Base-by-base conservation (phyloP, 1,140 invertebrate genomes). In the Danaus plexippus region DNA sequence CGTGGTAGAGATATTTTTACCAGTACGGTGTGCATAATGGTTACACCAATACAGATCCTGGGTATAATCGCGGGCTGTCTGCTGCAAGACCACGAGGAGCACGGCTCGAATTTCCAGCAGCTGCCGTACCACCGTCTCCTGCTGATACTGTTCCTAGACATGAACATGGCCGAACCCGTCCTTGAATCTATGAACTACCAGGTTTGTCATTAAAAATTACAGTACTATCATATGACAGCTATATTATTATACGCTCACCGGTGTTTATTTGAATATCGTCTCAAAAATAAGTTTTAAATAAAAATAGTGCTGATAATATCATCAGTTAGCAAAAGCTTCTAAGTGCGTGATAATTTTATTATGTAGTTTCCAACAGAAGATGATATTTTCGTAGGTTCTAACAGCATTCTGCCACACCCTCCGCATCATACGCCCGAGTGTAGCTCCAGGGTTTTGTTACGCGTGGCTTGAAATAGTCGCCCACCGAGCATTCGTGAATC, bases 381-480 rank as follows among this genome's bases (percentile, higher is more conserved):
- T 11, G 44, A 46, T 44, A 49, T 48, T 57, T 52, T 10, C 43
- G 61, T 71, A 92, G 90, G 91, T 97, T 59, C 88, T 97, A 15
- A 95, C 94, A 47, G 95, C 95, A 7, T 97, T 93, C 77, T 97
- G 95, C 77, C 97, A 98, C 85, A 97, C 95, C 0, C 88, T 97
- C 52, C 96, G 97, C 67, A 95, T 96, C 58, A 88, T 99, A 49
- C 89, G 94, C 57, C 98, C 98, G n/a, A 91, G 92, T n/a, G 94
- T 97, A 71, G 96, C 96, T 0, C 96, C 98, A 1, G 97, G 96
- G 0, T 99, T 99, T 87, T 95, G 96, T 49, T 99, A 97, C 83
- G 96, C 98, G 11, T 99, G 98, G 98, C 86, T 99, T 43, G 98
- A 99, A 85, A 89, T 99, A 13, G 93, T 99, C 10, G 97, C 97